Evolutionary conservation across 2,113 vertebrate species (phyloP).

Genomic region (Perca fluviatilis): DNA sequence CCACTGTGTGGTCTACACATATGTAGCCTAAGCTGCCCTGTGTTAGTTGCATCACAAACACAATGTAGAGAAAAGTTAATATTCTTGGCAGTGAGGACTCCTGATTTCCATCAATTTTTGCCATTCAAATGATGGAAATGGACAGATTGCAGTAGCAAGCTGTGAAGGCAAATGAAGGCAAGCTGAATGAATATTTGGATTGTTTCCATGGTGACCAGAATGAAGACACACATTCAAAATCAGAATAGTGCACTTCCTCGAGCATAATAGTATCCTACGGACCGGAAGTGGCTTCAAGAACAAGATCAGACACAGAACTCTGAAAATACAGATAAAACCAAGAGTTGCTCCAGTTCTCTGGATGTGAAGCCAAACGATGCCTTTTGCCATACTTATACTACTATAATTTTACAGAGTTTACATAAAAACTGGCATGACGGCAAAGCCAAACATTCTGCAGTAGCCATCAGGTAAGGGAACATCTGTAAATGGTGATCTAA

Average conservation of each 20-base stretch:
- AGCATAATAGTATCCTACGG: not conserved
- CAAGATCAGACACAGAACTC: not conserved
- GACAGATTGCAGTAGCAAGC: slow-evolving; percentile 59
- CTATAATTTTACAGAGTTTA: not conserved
- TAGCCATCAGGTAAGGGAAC: slow-evolving; percentile 19
- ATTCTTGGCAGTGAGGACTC: slow-evolving; percentile 58
- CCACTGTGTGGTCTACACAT: not conserved
- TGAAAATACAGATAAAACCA: slow-evolving; percentile 1
- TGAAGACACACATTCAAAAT: slow-evolving; percentile 25
- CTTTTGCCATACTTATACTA: not conserved
- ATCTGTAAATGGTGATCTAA: slow-evolving; percentile 19
- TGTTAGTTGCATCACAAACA: slow-evolving; percentile 6
- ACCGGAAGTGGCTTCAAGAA: not conserved
- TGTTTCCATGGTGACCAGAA: slow-evolving; percentile 59
- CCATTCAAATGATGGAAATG: slow-evolving; percentile 65
- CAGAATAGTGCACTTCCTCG: slow-evolving; percentile 11
- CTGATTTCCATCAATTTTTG: slow-evolving; percentile 59
- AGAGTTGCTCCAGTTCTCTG: not conserved
- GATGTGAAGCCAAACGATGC: not conserved
- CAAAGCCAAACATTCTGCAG: slow-evolving; percentile 43
- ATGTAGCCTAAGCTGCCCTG: not conserved
- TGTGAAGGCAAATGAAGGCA: slow-evolving; percentile 46
- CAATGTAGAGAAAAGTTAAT: not conserved
- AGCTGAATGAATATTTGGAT: slow-evolving; percentile 37
- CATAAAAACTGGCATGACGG: slow-evolving; percentile 10